A percentile compares a stretch with the other conserved stretches of the same genome.
Conservation (phyloP, 2,797 vertebrate genomes). For the Carapus acus region DNA sequence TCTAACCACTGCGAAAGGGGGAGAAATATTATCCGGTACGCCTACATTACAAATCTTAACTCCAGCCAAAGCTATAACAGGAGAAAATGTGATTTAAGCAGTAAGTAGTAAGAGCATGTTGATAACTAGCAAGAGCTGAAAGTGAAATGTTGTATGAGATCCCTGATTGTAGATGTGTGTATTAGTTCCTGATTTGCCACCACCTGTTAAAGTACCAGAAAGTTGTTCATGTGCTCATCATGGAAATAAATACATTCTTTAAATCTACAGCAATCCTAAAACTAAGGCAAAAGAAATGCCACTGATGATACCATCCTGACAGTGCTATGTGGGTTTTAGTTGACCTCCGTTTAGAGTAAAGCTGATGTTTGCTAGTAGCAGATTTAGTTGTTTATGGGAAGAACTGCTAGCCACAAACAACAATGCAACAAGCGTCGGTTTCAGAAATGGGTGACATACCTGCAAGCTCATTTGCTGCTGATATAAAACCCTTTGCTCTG, state of each 20-base stretch:
- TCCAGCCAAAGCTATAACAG: no score
- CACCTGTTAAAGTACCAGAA: background rate
- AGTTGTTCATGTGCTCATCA: background rate
- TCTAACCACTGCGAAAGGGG: no score
- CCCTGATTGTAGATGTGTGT: background rate
- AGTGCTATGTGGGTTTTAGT: no score
- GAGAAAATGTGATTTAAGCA: no score
- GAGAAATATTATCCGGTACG: no score
- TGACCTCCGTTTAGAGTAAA: no score
- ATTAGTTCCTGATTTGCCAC: background rate
- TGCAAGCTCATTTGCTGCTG: slow-evolving; percentile 76
- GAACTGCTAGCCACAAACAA: background rate
- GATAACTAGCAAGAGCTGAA: no score
- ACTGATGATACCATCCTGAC: no score
- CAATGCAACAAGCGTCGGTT: slow-evolving; percentile 15
- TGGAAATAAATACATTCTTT: no score
- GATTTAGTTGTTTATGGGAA: background rate
- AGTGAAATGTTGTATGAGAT: background rate
- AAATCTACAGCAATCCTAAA: background rate
- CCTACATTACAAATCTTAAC: no score
- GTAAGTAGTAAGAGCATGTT: no score
- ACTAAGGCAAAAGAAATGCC: background rate
- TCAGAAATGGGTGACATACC: slow-evolving; percentile 69
- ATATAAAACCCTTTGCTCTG: slow-evolving; percentile 56
- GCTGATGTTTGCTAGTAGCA: background rate